A percentile compares a stretch with the other conserved stretches of the same genome.
Evolutionary conservation across 2,797 vertebrate species (phyloP).

Genomic region (Meriones psammophilus): DNA sequence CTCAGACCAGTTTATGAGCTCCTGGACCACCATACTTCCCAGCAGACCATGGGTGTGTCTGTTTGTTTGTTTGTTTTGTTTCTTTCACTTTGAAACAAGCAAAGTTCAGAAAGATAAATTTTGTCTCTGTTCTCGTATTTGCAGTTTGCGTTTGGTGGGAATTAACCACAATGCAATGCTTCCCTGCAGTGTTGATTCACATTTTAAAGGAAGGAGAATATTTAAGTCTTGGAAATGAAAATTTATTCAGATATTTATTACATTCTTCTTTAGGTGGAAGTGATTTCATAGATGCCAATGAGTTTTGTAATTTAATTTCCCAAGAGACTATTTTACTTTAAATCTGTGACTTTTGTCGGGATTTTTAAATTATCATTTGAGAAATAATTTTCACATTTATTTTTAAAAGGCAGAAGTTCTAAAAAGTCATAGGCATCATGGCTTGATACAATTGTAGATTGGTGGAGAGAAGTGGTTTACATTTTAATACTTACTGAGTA

Average conservation of each 20-base stretch:
- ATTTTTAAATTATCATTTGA: constrained; percentile 57
- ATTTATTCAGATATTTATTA: constrained; percentile 50
- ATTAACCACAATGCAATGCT: background rate
- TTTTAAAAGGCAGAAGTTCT: constrained; percentile 55
- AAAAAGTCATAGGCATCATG: background rate
- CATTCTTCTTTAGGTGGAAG: constrained; percentile 33
- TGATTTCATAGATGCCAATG: background rate
- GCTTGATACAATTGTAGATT: background rate
- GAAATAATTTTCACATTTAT: constrained; percentile 64
- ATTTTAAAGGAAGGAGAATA: background rate
- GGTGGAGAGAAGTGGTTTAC: background rate
- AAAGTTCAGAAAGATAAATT: constrained; percentile 2
- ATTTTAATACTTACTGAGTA: constrained; percentile 6
- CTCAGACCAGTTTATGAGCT: background rate
- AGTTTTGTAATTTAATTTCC: constrained; percentile 52
- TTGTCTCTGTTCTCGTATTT: background rate
- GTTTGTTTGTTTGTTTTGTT: background rate
- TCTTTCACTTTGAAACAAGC: constrained; percentile 5
- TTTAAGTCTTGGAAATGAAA: constrained; percentile 26
- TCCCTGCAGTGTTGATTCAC: background rate
- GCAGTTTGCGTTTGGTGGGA: background rate
- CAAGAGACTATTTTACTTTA: constrained; percentile 49
- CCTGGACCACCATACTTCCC: background rate
- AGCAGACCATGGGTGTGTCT: background rate
- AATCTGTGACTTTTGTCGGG: background rate